These are phyloP conservation scores for Papilio glaucus DNA, from an alignment of 1,140 invertebrate species.

Conservation along the genomic window DNA sequence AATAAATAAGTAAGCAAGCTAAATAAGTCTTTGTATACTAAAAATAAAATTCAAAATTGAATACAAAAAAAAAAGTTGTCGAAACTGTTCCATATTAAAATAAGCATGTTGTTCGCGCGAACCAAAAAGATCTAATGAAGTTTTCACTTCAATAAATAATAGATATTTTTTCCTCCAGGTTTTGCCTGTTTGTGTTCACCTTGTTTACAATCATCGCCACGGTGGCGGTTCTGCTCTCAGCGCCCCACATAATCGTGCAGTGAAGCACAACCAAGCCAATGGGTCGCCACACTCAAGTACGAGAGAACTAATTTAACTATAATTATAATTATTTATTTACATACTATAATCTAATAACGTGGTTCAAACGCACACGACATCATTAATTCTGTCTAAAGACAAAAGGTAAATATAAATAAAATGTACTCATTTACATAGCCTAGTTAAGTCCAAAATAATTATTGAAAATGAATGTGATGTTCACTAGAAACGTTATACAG, in stretches of 20 bases:
- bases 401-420: constrained; percentile 62
- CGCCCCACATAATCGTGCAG: constrained; percentile 97
- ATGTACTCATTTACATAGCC: constrained; percentile 57
- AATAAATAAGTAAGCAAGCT: no score
- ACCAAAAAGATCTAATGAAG: no score
- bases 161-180: constrained; percentile 82
- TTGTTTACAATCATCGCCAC: constrained; percentile 98
- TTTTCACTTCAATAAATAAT: not conserved
- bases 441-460: constrained; percentile 70
- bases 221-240: constrained; percentile 95
- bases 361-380: constrained; percentile 77
- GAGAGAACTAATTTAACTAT: constrained; percentile 78
- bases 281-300: constrained; percentile 45
- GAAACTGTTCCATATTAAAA: no score
- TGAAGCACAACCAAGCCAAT: constrained; percentile 86
- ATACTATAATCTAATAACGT: constrained; percentile 64
- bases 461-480: constrained; percentile 77
- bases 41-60: no score
- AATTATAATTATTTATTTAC: constrained; percentile 59
- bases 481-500: constrained; percentile 74
- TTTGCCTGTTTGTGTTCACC: constrained; percentile 98
- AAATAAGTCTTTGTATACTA: no score
- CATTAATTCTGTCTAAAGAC: constrained; percentile 72
- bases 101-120: no score
- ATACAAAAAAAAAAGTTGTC: no score